These are phyloP conservation scores for Colostygia pectinataria DNA, from an alignment of 2,888 invertebrate genomes.

Conservation along the genomic window DNA sequence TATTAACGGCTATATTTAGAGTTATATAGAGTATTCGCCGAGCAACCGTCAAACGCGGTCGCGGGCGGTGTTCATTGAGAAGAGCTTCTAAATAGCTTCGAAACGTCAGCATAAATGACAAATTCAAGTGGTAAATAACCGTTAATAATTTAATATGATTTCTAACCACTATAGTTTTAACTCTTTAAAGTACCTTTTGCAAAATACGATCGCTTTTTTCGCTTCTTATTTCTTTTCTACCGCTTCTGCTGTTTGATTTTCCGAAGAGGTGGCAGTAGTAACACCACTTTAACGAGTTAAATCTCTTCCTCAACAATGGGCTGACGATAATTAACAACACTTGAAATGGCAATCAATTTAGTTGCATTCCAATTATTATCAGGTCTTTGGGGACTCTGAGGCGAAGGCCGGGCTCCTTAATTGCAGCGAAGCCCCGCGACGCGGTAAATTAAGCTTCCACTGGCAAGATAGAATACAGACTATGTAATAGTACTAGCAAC, in stretches of 20 bases:
- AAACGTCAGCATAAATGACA: no score
- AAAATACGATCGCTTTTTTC: no score
- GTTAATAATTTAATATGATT: no score
- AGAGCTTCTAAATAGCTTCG: no score
- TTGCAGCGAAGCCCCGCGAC: slow-evolving; percentile 34
- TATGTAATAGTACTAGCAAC: slow-evolving; percentile 16
- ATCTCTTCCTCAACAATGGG: slow-evolving; percentile 35
- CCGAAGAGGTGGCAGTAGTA: slow-evolving; percentile 14
- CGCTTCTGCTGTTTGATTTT: neutral
- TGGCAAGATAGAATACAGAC: slow-evolving; percentile 41
- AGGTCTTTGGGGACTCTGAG: slow-evolving; percentile 33
- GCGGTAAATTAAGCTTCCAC: slow-evolving; percentile 35
- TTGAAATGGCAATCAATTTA: slow-evolving; percentile 46
- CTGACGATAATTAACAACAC: slow-evolving; percentile 44
- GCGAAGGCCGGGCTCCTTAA: slow-evolving; percentile 36
- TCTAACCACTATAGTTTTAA: no score
- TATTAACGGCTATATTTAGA: no score
- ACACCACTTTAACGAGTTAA: slow-evolving; percentile 28
- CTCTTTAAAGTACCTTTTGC: no score
- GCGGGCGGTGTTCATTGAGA: no score
- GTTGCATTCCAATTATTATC: slow-evolving; percentile 44
- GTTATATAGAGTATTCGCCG: no score
- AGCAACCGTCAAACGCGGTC: no score
- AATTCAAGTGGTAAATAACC: no score
- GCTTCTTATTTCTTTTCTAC: no score